Base-by-base conservation (phyloP, 2,113 vertebrate species). In the Tenebrosternarchus preto region DNA sequence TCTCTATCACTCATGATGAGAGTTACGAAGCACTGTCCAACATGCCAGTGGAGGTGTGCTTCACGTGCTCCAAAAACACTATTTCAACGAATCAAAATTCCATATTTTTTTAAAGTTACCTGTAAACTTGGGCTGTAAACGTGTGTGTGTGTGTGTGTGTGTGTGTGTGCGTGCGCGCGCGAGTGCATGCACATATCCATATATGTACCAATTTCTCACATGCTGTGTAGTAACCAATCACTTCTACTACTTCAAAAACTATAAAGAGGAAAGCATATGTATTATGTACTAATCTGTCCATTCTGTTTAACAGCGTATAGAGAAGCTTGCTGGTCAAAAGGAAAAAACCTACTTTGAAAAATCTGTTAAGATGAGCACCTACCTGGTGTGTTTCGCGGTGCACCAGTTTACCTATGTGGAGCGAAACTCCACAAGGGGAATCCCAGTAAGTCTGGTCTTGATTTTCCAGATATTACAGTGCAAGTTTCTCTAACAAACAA, bases 341-440 rank as follows among this genome's bases (percentile, higher is more conserved):
- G 55, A 0, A 0, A 91, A 68, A 85, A 96, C 96, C 5, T 89
- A 82, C 76, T 99, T 99, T 78, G 0, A 83, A 60, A 94, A 91
- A 80, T 97, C 97, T 0, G 91, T 97, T 71, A 93, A 92, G 27
- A 99, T 99, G 98, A 99, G 98, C 81, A 97, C 98, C 25, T 99
- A 99, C 81, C 87, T 99, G 88, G 97, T 98, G 17, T 98, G 96
- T 87, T 99, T 98, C 85, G 98, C 96, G 0, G 94, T 98, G 55
- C 98, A 99, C 85, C 94, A 94, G 70, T 99, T 99, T 84, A 0
- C 0, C 0, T 78, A 0, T 5, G 39, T 92, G 73, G 81, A 92
- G 76, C 92, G 73, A 83, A 73, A 0, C 0, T 97, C 97, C 0
- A 33, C 27, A 0, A 74, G 59, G 1, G 93, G 94, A 67, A 91